A percentile compares a stretch with the other conserved stretches of the same genome.
phyloP scores from a whole-genome alignment of 2,113 vertebrate genomes.

The Gopherus evgoodei region DNA sequence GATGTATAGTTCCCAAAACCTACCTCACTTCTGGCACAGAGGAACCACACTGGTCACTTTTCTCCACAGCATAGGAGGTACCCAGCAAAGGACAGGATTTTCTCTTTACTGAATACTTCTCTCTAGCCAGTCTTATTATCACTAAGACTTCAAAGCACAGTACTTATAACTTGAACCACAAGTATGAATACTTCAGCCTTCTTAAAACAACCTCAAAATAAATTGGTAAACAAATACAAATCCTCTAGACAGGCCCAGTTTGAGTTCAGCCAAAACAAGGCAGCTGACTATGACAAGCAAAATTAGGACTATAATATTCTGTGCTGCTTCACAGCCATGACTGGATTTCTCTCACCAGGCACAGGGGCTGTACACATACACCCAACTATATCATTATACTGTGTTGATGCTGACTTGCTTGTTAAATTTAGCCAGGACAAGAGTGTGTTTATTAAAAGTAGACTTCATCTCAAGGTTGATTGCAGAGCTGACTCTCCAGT shows the following conservation, averaged over 20 bases:
- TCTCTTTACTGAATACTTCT: accelerated
- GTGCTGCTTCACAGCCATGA: not conserved
- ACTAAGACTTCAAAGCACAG: not conserved
- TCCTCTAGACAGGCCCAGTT: not conserved
- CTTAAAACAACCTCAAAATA: not conserved
- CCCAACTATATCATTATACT: not conserved
- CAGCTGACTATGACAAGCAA: not conserved
- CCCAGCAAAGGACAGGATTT: not conserved
- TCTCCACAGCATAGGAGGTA: accelerated
- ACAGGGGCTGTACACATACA: accelerated
- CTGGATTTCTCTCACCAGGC: not conserved
- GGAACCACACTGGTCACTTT: not conserved
- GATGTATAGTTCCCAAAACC: not conserved
- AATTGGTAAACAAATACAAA: not conserved
- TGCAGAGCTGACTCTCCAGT: not conserved
- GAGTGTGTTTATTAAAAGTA: constrained; percentile 50
- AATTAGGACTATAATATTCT: not conserved
- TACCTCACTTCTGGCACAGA: accelerated
- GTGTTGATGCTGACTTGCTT: constrained; percentile 7
- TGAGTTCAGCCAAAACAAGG: not conserved
- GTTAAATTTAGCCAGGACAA: constrained; percentile 31
- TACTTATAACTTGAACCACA: not conserved
- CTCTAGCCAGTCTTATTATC: not conserved
- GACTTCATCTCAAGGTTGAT: not conserved
- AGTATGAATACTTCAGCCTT: not conserved